Conservation (phyloP, 2,113 vertebrate genomes). For the Lepus americanus region DNA sequence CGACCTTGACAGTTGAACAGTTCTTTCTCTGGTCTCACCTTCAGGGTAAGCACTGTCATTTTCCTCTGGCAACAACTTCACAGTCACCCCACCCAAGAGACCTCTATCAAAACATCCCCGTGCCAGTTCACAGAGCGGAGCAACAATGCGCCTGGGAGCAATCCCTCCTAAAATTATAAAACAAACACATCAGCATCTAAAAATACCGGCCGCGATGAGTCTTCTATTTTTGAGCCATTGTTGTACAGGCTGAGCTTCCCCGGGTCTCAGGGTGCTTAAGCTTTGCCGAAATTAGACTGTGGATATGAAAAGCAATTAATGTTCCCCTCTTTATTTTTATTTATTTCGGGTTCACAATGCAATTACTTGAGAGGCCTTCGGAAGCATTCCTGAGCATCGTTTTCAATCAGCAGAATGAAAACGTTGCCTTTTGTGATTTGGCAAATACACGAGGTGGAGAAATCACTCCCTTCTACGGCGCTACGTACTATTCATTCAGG, state of each 20-base stretch:
- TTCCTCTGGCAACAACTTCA: constrained; percentile 39
- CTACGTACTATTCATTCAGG: constrained; percentile 90
- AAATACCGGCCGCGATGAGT: constrained; percentile 51
- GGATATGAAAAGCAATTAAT: constrained; percentile 85
- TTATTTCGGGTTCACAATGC: constrained; percentile 74
- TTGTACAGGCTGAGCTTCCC: constrained; percentile 23
- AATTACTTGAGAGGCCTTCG: constrained; percentile 86
- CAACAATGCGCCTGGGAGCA: neutral
- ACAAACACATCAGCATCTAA: constrained; percentile 61
- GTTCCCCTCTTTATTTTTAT: constrained; percentile 73
- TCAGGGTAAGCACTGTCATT: constrained; percentile 1
- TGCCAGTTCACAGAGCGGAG: neutral
- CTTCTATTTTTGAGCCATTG: constrained; percentile 76
- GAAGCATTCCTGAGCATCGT: constrained; percentile 81
- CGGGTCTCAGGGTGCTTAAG: constrained; percentile 30
- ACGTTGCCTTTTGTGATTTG: constrained; percentile 88
- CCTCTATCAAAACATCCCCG: neutral
- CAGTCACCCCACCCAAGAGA: neutral
- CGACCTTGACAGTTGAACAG: neutral
- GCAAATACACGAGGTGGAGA: constrained; percentile 87
- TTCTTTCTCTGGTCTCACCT: constrained; percentile 15
- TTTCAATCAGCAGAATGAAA: constrained; percentile 87
- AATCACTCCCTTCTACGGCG: constrained; percentile 88
- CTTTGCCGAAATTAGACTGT: constrained; percentile 68
- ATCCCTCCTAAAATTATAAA: constrained; percentile 55